Evolutionary conservation across 2,113 vertebrate genomes (phyloP).

Genomic region (Meriones unguiculatus): DNA sequence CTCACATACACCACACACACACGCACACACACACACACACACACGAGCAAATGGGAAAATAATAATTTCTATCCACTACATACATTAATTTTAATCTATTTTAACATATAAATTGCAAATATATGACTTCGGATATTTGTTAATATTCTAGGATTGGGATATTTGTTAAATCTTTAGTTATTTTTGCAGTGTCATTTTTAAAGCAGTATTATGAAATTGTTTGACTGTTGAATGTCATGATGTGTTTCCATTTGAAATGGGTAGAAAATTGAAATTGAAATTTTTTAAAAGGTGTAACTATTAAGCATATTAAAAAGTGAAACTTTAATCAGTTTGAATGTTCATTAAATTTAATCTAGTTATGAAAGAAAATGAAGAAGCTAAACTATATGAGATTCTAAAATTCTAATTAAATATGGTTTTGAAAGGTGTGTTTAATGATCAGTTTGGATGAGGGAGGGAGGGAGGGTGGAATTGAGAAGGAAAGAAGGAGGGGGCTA

Average conservation of each 20-base stretch:
- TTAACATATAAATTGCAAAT: constrained; percentile 14
- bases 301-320: constrained; percentile 37
- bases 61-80: background rate
- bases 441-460: background rate
- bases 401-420: constrained; percentile 46
- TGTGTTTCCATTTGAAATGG: constrained; percentile 58
- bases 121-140: background rate
- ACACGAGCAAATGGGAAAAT: background rate
- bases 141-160: background rate
- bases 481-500: too few species aligned
- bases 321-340: constrained; percentile 62
- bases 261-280: constrained; percentile 53
- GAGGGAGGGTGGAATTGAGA: too few species aligned
- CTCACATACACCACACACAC: background rate
- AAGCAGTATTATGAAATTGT: constrained; percentile 25
- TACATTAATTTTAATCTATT: background rate
- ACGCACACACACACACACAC: background rate
- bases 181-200: constrained; percentile 30
- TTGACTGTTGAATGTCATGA: constrained; percentile 38
- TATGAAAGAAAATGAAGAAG: constrained; percentile 55
- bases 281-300: constrained; percentile 9
- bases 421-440: constrained; percentile 51
- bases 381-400: constrained; percentile 33
- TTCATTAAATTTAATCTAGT: constrained; percentile 61
- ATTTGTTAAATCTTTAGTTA: background rate